phyloP scores from a whole-genome alignment of 2,888 invertebrate genomes.

The Beris chalybata region DNA sequence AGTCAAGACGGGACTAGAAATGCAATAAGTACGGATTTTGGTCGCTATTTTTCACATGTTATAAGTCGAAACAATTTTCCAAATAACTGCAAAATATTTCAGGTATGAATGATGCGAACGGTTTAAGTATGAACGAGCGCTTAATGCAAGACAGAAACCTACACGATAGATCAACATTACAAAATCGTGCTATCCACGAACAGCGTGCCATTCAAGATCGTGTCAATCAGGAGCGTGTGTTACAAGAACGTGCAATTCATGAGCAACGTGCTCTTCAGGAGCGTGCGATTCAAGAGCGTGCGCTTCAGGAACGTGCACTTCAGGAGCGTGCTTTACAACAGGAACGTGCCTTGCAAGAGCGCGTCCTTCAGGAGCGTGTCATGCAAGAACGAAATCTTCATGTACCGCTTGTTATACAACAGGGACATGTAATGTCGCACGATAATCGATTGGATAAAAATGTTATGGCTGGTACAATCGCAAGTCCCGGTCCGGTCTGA shows the following conservation, averaged over 20 bases:
- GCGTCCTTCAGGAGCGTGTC: conserved; percentile 36
- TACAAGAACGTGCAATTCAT: conserved; percentile 40
- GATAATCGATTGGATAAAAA: conserved; percentile 42
- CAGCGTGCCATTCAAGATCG: conserved; percentile 41
- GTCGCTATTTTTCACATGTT: neutral
- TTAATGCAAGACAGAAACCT: conserved; percentile 42
- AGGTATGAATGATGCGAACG: conserved; percentile 41
- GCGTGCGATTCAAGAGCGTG: conserved; percentile 41
- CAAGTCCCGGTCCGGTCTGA: conserved; percentile 42
- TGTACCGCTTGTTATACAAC: conserved; percentile 41
- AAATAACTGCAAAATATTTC: conserved; percentile 8
- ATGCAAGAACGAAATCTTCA: conserved; percentile 42
- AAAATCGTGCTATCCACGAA: conserved; percentile 41
- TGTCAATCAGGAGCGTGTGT: conserved; percentile 41
- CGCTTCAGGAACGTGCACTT: conserved; percentile 41
- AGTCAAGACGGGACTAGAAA: conserved; percentile 41
- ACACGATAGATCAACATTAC: conserved; percentile 35
- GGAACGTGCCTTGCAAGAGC: conserved; percentile 37
- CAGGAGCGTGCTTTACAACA: conserved; percentile 38
- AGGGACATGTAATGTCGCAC: conserved; percentile 41
- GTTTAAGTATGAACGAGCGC: conserved; percentile 41
- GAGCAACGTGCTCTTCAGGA: conserved; percentile 40
- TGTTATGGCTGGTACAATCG: conserved; percentile 39
- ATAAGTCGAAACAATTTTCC: neutral
- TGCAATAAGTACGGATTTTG: conserved; percentile 40